A percentile compares a stretch with the other conserved stretches of the same genome.
Evolutionary conservation across 1,140 invertebrate species (phyloP).

Genomic region (Pseudomyrmex dendroicus): DNA sequence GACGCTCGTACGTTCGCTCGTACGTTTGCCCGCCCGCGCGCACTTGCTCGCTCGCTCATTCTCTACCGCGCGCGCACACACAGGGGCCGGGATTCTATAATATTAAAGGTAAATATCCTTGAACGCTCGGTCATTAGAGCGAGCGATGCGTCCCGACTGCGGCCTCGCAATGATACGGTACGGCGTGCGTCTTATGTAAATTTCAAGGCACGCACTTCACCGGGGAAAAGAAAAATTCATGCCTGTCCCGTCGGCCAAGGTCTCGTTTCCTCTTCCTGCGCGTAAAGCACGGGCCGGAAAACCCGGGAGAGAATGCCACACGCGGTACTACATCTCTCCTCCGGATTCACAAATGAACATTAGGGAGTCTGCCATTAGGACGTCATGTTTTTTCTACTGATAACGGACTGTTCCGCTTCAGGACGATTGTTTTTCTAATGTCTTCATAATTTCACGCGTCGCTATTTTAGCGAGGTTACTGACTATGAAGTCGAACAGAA

Average conservation of each 20-base stretch:
- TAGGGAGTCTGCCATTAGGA: conserved; percentile 29
- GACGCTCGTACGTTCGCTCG: conserved; percentile 38
- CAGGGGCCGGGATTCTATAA: conserved; percentile 75
- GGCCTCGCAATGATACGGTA: conserved; percentile 77
- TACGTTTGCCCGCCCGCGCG: background rate
- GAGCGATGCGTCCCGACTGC: conserved; percentile 76
- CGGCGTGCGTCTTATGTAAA: conserved; percentile 81
- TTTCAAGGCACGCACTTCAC: conserved; percentile 78
- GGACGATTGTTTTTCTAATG: conserved; percentile 51
- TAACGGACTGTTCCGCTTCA: conserved; percentile 46
- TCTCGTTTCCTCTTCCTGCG: conserved; percentile 74
- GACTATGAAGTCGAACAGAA: background rate
- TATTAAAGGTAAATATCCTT: conserved; percentile 83
- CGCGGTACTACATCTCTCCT: background rate
- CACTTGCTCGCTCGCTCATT: conserved; percentile 9
- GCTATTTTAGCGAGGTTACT: conserved; percentile 31
- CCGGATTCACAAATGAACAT: background rate
- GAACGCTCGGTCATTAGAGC: conserved; percentile 81
- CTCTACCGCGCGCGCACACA: background rate
- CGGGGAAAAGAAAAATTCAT: conserved; percentile 79
- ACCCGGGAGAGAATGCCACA: background rate
- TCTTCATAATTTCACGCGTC: conserved; percentile 56
- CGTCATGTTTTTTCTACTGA: conserved; percentile 27
- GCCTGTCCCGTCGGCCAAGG: conserved; percentile 75
- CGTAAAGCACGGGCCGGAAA: conserved; percentile 21